phyloP scores from a whole-genome alignment of 2,888 invertebrate genomes.

The Lasioglossum leucozonium region DNA sequence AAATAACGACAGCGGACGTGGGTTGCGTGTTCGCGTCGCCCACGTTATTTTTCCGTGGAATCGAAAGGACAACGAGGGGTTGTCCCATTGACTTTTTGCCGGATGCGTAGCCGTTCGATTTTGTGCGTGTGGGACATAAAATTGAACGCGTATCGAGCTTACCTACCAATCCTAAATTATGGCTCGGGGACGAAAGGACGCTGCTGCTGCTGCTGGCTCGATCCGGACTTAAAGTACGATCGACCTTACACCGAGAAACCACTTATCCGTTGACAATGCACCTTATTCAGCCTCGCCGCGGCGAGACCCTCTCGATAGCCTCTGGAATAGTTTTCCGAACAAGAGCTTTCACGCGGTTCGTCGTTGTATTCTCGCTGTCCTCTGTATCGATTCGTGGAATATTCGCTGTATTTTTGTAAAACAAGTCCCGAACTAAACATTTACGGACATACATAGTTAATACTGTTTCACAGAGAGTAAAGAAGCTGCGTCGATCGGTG shows the following conservation, averaged over 20 bases:
- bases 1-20: not conserved
- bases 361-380: no score
- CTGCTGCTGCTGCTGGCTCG: not conserved
- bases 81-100: not conserved
- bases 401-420: not conserved
- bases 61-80: constrained; percentile 5
- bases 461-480: no score
- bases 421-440: no score
- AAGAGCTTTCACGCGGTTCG: not conserved
- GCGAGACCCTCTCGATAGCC: constrained; percentile 2
- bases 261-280: constrained; percentile 17
- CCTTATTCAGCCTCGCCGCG: not conserved
- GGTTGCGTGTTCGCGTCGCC: not conserved
- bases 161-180: constrained; percentile 17
- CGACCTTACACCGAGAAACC: constrained; percentile 13
- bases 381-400: no score
- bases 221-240: not conserved
- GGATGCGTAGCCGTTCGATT: not conserved
- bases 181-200: not conserved
- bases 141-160: constrained; percentile 3
- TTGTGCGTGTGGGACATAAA: not conserved
- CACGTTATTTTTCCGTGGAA: not conserved
- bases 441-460: no score
- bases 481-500: no score
- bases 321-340: not conserved